Evolutionary conservation across 2,888 invertebrate genomes (phyloP), one percentile per base, ranked within the genome.

Genomic region (Brachylomia viminalis): DNA sequence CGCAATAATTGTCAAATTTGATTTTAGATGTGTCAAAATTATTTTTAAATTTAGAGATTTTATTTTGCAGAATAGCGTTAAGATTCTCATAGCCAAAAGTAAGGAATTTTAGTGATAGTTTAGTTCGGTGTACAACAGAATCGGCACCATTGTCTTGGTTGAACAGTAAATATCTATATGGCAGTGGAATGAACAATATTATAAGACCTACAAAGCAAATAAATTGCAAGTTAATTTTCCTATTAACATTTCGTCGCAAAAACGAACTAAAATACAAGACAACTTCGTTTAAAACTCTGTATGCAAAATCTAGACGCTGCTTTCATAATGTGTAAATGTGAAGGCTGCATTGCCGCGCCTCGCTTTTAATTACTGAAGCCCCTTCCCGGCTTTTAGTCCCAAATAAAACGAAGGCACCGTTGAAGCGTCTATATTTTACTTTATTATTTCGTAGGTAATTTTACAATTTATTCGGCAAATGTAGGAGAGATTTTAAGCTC

Each of bases 301-400:
- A 62, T 82, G 71, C 74, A 81, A 82, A 84, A 74, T 75, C 27
- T 67, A 61, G 68, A 64, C 42, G 52, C 1, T 33, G 58, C 74
- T 70, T 70, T 68, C 67, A 70, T 70, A 70, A 82, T 72, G 65
- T 79, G 64, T 42, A 62, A 67, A 84, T 84, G 82, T 81, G 71
- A 54, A 77, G 70, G 62, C 68, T 83, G 80, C 80, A 75, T 81
- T 72, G 69, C 45, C 75, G 42, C 65, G 65, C 83, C 75, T 86
- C 56, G 65, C 61, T 76, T 86, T 83, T 79, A 78, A 83, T 79
- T 82, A 83, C 67, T 20, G 66, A 65, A 68, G 65, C 33, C 54
- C 8, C 67, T 62, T 71, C 49, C 38, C 27, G 56, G 74, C 64
- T 71, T 84, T 73, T 33, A 77, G 56, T 61, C 38, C 15, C 17